Evolutionary conservation across 2,888 invertebrate genomes (phyloP).

Genomic region (Opisthograptis luteolata): DNA sequence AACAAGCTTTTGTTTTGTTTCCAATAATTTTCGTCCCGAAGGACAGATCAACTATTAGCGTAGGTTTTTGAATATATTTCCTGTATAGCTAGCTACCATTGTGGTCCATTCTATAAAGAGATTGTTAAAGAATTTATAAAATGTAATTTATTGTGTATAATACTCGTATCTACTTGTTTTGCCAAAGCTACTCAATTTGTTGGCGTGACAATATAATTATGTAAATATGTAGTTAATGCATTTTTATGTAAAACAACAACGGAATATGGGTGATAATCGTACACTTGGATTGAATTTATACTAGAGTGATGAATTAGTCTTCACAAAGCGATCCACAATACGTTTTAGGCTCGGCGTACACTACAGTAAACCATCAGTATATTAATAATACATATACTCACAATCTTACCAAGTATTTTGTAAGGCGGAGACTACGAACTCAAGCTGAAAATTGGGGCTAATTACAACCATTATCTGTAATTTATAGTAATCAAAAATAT

Average conservation of each 20-base stretch:
- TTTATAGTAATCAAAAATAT: no score
- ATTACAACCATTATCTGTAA: no score
- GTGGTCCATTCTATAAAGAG: slow-evolving; percentile 36
- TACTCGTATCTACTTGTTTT: no score
- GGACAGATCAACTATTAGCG: slow-evolving; percentile 44
- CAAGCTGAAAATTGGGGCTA: no score
- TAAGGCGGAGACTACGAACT: no score
- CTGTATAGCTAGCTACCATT: slow-evolving; percentile 33
- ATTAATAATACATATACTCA: not conserved
- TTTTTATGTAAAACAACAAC: slow-evolving; percentile 11
- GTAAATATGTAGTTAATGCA: slow-evolving; percentile 33
- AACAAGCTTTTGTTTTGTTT: not conserved
- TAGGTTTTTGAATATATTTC: slow-evolving; percentile 42
- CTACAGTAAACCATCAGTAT: no score
- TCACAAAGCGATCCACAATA: not conserved
- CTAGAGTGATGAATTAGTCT: not conserved
- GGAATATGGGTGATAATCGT: not conserved
- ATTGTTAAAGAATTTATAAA: slow-evolving; percentile 29
- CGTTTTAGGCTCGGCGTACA: slow-evolving; percentile 9
- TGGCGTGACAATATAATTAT: slow-evolving; percentile 45
- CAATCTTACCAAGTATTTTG: slow-evolving; percentile 16
- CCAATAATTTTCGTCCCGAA: slow-evolving; percentile 38
- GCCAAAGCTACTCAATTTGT: slow-evolving; percentile 37
- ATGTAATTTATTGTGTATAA: slow-evolving; percentile 23
- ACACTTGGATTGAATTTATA: not conserved